Evolutionary conservation across 2,113 vertebrate genomes (phyloP).

Genomic region (Brachionichthys hirsutus): DNA sequence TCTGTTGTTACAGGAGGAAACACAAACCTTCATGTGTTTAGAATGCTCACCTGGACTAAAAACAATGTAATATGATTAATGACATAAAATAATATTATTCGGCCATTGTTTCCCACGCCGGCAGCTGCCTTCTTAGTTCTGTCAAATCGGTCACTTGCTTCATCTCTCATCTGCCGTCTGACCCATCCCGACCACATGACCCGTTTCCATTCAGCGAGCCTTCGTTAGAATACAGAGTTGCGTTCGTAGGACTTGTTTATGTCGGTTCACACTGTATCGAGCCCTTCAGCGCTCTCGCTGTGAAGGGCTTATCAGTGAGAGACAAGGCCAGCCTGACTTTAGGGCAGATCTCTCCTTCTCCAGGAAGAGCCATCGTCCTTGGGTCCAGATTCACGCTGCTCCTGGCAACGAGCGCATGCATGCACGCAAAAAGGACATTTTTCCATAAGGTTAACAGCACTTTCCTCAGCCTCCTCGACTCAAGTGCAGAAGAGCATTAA

Average conservation of each 20-base stretch:
- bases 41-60: too few relatives aligned
- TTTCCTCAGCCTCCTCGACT: conserved; percentile 47
- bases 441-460: conserved; percentile 43
- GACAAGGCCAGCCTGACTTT: conserved; percentile 49
- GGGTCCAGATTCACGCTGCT: conserved; percentile 57
- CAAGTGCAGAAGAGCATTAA: conserved; percentile 67
- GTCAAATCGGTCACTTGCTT: too few relatives aligned
- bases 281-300: conserved; percentile 47
- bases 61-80: too few relatives aligned
- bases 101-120: too few relatives aligned
- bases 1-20: conserved; percentile 14
- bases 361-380: conserved; percentile 45
- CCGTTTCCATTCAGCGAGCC: conserved; percentile 1
- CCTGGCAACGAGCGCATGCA: conserved; percentile 39
- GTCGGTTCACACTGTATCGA: conserved; percentile 67
- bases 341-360: conserved; percentile 53
- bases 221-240: conserved; percentile 75
- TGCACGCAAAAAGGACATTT: conserved; percentile 9
- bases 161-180: conserved; percentile 12
- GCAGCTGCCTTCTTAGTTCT: too few relatives aligned
- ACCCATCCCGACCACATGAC: conserved; percentile 11
- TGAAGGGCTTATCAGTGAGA: conserved; percentile 57
- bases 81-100: too few relatives aligned
- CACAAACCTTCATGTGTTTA: conserved; percentile 7
- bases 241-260: conserved; percentile 89